Percentiles rank a stretch among this genome's conserved stretches.
These are phyloP conservation scores for Xiphias gladius DNA, from an alignment of 2,113 vertebrate species.

Conservation along the genomic window DNA sequence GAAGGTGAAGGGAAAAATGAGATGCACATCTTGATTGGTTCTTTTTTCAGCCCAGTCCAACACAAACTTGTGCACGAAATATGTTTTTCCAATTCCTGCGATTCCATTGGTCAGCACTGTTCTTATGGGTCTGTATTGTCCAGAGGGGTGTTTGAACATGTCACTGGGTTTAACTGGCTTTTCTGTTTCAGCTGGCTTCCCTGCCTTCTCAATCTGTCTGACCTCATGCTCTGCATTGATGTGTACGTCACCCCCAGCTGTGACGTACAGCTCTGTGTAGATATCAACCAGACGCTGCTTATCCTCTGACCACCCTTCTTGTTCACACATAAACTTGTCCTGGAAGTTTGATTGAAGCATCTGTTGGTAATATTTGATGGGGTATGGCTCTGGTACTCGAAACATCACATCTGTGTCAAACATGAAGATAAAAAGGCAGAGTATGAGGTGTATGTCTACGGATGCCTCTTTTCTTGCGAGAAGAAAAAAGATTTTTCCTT, in stretches of 20 bases:
- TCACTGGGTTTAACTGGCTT: slow-evolving; percentile 9
- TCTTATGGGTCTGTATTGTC: slow-evolving; percentile 37
- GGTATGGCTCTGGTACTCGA: slow-evolving; percentile 8
- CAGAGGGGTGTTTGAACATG: slow-evolving; percentile 37
- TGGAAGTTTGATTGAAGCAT: slow-evolving; percentile 43
- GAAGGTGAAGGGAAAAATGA: slow-evolving; percentile 61
- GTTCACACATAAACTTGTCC: slow-evolving; percentile 31
- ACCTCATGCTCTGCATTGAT: slow-evolving; percentile 34
- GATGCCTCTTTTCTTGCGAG: background rate
- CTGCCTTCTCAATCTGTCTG: background rate
- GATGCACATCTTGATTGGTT: slow-evolving; percentile 54
- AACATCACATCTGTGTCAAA: slow-evolving; percentile 21
- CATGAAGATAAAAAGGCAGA: background rate
- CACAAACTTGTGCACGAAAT: slow-evolving; percentile 47
- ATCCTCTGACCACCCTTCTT: slow-evolving; percentile 20
- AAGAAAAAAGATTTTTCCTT: too few relatives aligned
- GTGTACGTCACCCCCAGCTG: background rate
- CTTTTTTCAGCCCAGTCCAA: slow-evolving; percentile 57
- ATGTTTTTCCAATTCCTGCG: slow-evolving; percentile 60
- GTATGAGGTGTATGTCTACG: background rate
- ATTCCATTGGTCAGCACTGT: slow-evolving; percentile 59
- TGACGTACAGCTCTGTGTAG: slow-evolving; percentile 44
- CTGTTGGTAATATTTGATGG: slow-evolving; percentile 31
- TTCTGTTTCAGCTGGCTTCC: slow-evolving; percentile 1
- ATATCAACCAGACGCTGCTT: slow-evolving; percentile 21